Evolutionary conservation across 2,113 vertebrate genomes (phyloP).

Genomic region (Phaethon lepturus): DNA sequence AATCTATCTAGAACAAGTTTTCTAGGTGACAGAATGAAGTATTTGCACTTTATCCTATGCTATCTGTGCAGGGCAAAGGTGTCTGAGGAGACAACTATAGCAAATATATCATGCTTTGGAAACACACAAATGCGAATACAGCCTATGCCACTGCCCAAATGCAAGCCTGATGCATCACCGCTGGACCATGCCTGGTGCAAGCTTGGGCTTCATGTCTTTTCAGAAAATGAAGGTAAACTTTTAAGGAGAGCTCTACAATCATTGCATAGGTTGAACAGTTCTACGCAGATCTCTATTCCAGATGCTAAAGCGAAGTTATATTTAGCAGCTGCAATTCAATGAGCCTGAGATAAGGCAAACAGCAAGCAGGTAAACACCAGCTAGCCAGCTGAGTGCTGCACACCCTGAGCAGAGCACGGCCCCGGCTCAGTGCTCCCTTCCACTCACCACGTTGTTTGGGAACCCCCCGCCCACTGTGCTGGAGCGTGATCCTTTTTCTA

Average conservation of each 20-base stretch:
- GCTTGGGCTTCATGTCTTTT: not conserved
- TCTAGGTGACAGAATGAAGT: not conserved
- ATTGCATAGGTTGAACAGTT: not conserved
- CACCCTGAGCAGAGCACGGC: too few species aligned
- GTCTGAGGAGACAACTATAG: not conserved
- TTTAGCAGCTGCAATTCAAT: not conserved
- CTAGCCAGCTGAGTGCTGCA: not conserved
- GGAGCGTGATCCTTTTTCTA: not conserved
- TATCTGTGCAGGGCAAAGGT: not conserved
- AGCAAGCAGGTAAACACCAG: not conserved
- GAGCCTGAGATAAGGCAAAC: not conserved
- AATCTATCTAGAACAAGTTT: not conserved
- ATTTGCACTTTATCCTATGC: not conserved
- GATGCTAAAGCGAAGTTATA: not conserved
- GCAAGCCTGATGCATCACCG: not conserved
- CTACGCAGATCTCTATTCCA: not conserved
- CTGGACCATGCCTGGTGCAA: rapidly evolving
- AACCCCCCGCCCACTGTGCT: not conserved
- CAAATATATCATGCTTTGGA: not conserved
- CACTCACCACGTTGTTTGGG: rapidly evolving
- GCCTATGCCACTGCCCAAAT: not conserved
- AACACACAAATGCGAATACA: rapidly evolving
- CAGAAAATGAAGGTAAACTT: not conserved
- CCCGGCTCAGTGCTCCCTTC: rapidly evolving
- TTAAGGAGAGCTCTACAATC: not conserved